These are phyloP conservation scores for Antennarius striatus DNA, from an alignment of 2,113 vertebrate genomes.

Conservation along the genomic window DNA sequence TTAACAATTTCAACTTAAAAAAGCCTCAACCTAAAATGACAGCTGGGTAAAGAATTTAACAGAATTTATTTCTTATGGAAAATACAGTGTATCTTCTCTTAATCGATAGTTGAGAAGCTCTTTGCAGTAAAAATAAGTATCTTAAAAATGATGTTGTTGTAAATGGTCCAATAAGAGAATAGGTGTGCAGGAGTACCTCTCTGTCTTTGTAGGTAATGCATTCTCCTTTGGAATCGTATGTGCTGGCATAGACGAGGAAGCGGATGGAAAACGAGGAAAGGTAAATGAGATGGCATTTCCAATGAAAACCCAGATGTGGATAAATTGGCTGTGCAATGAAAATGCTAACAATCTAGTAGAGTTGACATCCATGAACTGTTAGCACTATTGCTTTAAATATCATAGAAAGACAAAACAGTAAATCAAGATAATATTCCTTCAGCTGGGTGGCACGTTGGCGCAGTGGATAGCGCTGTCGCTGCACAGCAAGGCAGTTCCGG, in stretches of 20 bases:
- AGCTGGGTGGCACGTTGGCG: too few relatives aligned
- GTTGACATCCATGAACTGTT: neutral
- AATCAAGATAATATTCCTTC: neutral
- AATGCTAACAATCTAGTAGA: slow-evolving; percentile 21
- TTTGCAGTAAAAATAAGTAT: too few relatives aligned
- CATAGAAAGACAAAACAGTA: neutral
- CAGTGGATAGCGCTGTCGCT: too few relatives aligned
- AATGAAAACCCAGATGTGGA: slow-evolving; percentile 22
- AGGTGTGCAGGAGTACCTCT: neutral
- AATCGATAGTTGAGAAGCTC: too few relatives aligned
- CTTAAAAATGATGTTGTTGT: neutral
- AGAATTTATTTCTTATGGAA: too few relatives aligned
- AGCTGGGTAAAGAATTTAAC: too few relatives aligned
- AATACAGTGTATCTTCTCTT: too few relatives aligned
- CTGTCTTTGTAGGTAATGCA: neutral
- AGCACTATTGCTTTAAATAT: too few relatives aligned
- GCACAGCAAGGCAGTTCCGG: too few relatives aligned
- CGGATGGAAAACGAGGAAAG: slow-evolving; percentile 12
- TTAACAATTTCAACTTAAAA: too few relatives aligned
- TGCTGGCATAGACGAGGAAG: slow-evolving; percentile 4
- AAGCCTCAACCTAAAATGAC: too few relatives aligned
- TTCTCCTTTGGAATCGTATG: slow-evolving; percentile 26
- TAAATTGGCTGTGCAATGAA: slow-evolving; percentile 31
- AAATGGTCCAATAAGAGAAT: neutral
- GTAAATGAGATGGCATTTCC: slow-evolving; percentile 30